These are phyloP conservation scores for Equus quagga DNA, from an alignment of 2,113 vertebrate species.

Conservation along the genomic window DNA sequence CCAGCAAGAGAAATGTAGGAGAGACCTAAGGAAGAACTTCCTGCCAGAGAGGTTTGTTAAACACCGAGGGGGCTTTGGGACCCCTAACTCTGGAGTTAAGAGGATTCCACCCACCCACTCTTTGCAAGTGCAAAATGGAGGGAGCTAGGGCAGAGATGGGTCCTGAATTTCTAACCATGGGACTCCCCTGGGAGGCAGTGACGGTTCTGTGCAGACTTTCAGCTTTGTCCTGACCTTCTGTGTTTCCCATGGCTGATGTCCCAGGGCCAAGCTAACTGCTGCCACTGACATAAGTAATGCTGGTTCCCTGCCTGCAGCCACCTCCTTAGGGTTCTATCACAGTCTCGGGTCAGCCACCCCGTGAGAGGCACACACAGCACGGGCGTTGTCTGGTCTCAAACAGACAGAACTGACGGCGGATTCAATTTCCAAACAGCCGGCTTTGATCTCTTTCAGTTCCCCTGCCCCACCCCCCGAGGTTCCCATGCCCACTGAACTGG, in stretches of 20 bases:
- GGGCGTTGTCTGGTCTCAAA: neutral
- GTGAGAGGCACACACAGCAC: neutral
- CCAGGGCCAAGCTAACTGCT: neutral
- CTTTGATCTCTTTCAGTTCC: constrained; percentile 62
- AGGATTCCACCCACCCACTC: neutral
- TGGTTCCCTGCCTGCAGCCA: neutral
- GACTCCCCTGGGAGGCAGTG: neutral
- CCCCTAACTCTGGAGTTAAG: neutral
- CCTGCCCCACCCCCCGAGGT: too few relatives aligned
- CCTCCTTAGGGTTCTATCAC: neutral
- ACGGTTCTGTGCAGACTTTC: neutral
- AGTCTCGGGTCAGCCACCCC: neutral
- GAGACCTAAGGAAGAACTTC: constrained; percentile 41
- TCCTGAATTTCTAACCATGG: neutral
- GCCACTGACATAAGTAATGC: neutral
- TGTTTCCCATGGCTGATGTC: neutral
- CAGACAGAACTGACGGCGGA: neutral
- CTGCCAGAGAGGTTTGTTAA: neutral
- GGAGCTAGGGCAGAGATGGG: neutral
- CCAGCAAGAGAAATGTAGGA: neutral
- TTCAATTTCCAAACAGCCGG: neutral
- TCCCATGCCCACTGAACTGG: neutral
- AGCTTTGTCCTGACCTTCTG: neutral
- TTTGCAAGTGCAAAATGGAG: neutral
- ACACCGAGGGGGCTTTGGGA: neutral